Evolutionary conservation across 2,113 vertebrate species (phyloP).

Genomic region (Eulemur rufifrons): DNA sequence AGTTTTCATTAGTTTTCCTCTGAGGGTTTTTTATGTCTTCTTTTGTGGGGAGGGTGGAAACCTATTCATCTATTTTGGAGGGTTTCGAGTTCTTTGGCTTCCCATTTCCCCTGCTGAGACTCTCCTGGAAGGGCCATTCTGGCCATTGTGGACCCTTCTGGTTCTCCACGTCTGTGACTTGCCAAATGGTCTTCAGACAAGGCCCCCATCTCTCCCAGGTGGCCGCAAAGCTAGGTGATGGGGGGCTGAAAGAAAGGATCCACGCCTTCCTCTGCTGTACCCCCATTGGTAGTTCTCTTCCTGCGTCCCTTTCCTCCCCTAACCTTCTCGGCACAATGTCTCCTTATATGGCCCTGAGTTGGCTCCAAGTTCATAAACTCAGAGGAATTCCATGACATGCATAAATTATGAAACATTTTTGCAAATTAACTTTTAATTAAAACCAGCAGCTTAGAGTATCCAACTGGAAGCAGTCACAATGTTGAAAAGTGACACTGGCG

Average conservation of each 20-base stretch:
- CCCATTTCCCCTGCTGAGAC: neutral
- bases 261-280: neutral
- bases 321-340: neutral
- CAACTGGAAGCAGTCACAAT: slow-evolving; percentile 73
- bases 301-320: slow-evolving; percentile 17
- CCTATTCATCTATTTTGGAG: slow-evolving; percentile 34
- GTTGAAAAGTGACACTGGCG: slow-evolving; percentile 75
- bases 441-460: slow-evolving; percentile 71
- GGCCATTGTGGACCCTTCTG: neutral
- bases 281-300: slow-evolving; percentile 36
- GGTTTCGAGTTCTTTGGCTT: slow-evolving; percentile 15
- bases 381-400: slow-evolving; percentile 71
- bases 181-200: neutral
- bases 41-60: neutral
- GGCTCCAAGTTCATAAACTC: slow-evolving; percentile 69
- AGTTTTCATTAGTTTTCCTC: slow-evolving; percentile 47
- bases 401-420: slow-evolving; percentile 80
- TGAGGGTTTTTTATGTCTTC: neutral
- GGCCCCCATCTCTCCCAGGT: neutral
- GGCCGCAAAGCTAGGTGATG: neutral
- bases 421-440: slow-evolving; percentile 81
- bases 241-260: slow-evolving; percentile 2
- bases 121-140: neutral
- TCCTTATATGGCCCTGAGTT: slow-evolving; percentile 64
- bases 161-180: neutral